These are phyloP conservation scores for Grantiella picta DNA, from an alignment of 2,113 vertebrate species.

Conservation along the genomic window DNA sequence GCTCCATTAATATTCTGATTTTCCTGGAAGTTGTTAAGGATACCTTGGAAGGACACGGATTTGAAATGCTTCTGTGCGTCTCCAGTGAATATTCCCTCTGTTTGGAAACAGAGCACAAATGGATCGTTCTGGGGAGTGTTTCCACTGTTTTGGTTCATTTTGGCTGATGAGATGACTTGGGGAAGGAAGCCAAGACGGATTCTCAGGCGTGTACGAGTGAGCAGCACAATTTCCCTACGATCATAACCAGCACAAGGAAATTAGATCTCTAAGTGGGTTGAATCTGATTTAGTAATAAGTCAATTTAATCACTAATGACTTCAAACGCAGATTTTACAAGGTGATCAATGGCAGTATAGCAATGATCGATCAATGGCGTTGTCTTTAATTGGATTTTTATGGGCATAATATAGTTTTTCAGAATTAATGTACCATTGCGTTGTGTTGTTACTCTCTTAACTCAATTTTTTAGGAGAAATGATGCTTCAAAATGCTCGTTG, in stretches of 20 bases:
- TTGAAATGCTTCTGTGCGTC: rapidly evolving
- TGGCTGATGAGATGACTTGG: background rate
- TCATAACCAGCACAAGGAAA: slow-evolving; percentile 27
- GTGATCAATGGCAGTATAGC: slow-evolving; percentile 52
- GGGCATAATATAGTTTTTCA: slow-evolving; percentile 58
- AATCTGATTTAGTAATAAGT: slow-evolving; percentile 64
- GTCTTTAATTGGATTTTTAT: slow-evolving; percentile 70
- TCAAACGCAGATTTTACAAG: slow-evolving; percentile 62
- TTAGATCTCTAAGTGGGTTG: slow-evolving; percentile 38
- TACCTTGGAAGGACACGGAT: background rate
- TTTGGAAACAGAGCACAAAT: background rate
- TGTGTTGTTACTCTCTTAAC: slow-evolving; percentile 57
- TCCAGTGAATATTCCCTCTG: background rate
- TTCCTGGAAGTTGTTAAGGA: background rate
- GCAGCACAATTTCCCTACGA: slow-evolving; percentile 42
- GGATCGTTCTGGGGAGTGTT: background rate
- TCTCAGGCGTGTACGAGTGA: background rate
- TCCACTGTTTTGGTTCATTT: background rate
- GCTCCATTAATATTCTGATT: background rate
- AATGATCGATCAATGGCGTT: slow-evolving; percentile 49
- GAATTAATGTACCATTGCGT: slow-evolving; percentile 61
- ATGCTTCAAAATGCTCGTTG: slow-evolving; percentile 37
- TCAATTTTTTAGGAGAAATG: slow-evolving; percentile 39
- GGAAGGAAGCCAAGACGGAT: slow-evolving; percentile 18
- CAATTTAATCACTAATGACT: slow-evolving; percentile 69